phyloP scores from a whole-genome alignment of 2,888 invertebrate genomes.

The Tenodera sinensis region DNA sequence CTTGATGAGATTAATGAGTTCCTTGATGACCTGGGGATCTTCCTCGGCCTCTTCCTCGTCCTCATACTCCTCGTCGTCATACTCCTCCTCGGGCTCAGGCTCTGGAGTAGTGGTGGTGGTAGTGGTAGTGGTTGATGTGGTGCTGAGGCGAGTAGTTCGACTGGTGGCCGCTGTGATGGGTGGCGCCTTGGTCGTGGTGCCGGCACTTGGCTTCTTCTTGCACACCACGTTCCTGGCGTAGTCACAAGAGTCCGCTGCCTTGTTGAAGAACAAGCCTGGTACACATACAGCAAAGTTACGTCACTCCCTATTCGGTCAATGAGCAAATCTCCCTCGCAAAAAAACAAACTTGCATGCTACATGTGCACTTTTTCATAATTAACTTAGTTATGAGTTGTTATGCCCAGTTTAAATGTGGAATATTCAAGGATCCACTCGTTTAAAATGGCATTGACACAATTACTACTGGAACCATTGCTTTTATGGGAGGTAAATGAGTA shows the following conservation, averaged over 20 bases:
- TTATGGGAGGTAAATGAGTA: too few relatives aligned
- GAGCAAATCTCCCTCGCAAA: too few relatives aligned
- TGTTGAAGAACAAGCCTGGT: conserved; percentile 83
- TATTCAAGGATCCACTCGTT: too few relatives aligned
- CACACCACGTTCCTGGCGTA: conserved; percentile 84
- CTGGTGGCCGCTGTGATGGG: conserved; percentile 44
- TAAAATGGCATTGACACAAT: too few relatives aligned
- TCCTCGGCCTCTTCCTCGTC: conserved; percentile 54
- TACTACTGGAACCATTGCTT: too few relatives aligned
- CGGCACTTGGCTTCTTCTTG: conserved; percentile 53
- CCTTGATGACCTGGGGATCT: conserved; percentile 75
- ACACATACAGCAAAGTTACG: conserved; percentile 21
- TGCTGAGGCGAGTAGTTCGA: conserved; percentile 43
- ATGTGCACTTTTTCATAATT: too few relatives aligned
- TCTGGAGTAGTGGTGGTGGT: conserved; percentile 47
- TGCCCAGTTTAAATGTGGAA: too few relatives aligned
- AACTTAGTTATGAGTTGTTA: too few relatives aligned
- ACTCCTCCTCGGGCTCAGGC: conserved; percentile 49
- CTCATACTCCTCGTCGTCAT: conserved; percentile 35
- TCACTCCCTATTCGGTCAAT: neutral
- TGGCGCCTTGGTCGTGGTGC: conserved; percentile 44
- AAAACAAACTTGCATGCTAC: too few relatives aligned
- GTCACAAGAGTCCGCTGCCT: conserved; percentile 87
- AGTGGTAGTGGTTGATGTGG: conserved; percentile 47
- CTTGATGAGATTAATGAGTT: conserved; percentile 76